Base-by-base conservation (phyloP, 2,888 invertebrate genomes). In the Gibbula magus region DNA sequence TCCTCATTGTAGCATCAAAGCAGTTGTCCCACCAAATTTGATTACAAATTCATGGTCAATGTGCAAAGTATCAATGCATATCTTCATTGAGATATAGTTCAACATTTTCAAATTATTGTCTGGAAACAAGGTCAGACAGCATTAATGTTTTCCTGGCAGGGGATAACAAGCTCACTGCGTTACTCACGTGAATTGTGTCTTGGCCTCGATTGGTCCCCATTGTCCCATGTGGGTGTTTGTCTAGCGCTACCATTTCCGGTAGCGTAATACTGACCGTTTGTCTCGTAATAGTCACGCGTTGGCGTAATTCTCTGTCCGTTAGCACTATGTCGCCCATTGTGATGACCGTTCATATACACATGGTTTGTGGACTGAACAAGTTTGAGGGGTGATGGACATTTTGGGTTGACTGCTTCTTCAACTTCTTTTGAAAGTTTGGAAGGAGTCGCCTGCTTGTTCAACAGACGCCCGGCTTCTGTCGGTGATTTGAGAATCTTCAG, bases 401-500 rank as follows among this genome's bases (percentile, higher is more conserved):
- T 79, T 22, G 83, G 84, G 56, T 82, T 79, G 18, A 88, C 84
- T 0, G 88, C 81, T 22, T 86, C 86, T 75, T 89, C 86, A 61
- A 85, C 86, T 66, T 89, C 88, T 82, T 90, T 89, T 10, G 89
- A 87, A 54, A 90, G 85, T 81, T 89, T 90, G 73, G 89, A 89
- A 16, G 91, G 91, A 7, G 90, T 90, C 10, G 88, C 83, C 67
- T 88, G 84, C 70, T 88, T 89, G 3, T 85, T 84, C 13, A 89
- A 80, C 18, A 87, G 84, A 39, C 84, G 85, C 74, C 78, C 92
- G 90, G 94, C 94, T 81, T 93, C 93, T 53, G 86, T 85, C 39
- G 93, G 91, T 76, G 93, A 93, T 61, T 95, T 93, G 84, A 97
- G 96, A 86, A 97, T 95, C 92, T 95, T 95, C 87, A 97, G 94